Evolutionary conservation across 2,113 vertebrate genomes (phyloP).

Genomic region (Notiomystis cincta): DNA sequence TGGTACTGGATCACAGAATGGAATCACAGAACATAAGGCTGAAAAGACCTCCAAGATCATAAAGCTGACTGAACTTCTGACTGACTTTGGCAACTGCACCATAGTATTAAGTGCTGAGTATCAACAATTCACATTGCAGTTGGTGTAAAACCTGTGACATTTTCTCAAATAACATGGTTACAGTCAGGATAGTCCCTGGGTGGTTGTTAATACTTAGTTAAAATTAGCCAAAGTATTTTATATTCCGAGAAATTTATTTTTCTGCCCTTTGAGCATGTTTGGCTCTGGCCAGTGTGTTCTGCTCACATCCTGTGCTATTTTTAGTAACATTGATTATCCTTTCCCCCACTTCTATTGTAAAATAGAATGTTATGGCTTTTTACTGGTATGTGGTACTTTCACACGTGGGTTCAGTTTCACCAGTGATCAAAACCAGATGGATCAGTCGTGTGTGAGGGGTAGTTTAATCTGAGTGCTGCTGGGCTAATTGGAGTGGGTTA

Average conservation of each 20-base stretch:
- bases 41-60: neutral
- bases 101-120: neutral
- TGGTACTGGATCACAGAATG: neutral
- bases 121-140: neutral
- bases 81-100: neutral
- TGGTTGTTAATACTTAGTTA: neutral
- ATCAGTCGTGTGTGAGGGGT: neutral
- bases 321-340: neutral
- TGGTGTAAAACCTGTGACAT: neutral
- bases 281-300: neutral
- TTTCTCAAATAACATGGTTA: neutral
- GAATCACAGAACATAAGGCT: neutral
- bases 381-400: neutral
- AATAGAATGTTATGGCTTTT: neutral
- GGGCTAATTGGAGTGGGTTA: neutral
- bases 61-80: neutral
- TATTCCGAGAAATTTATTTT: neutral
- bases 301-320: neutral
- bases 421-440: neutral
- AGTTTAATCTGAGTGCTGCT: neutral
- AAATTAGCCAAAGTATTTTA: constrained; percentile 4
- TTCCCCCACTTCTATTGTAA: neutral
- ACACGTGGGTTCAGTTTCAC: constrained; percentile 13
- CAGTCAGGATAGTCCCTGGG: neutral
- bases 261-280: neutral